Evolutionary conservation across 2,797 vertebrate species (phyloP), one percentile per base, ranked within the genome.

Genomic region (Clarias pachynema): DNA sequence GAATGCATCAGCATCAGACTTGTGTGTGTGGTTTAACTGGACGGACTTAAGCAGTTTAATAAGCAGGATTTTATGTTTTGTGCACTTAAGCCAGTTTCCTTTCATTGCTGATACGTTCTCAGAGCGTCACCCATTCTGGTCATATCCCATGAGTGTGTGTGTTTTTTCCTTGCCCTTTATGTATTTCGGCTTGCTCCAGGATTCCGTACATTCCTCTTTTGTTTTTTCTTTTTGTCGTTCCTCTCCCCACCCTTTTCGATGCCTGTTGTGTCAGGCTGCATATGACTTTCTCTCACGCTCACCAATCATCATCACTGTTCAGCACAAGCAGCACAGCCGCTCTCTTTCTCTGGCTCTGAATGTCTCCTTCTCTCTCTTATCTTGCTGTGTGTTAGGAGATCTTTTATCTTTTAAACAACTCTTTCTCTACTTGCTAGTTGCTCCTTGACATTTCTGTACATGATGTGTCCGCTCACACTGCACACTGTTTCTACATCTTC

Each of bases 161-260:
- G 15, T 81, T 60, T 65, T 78, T 37, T 26, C 29, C 10, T 53
- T 75, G 72, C 26, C 60, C 62, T 84, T 68, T 84, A 74, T 84
- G 73, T 56, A 66, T 84, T 77, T 69, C 49, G 3, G 5, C 26
- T 44, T 60, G 44, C 2, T 62, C 29, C 29, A 74, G 44, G 63
- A 82, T 88, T 86, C 82, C 82, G 77, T 26, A 12, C 77, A 84
- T 81, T 69, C 57, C 69, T 40, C 79, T 22, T 62, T 82, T 8
- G 18, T 72, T 59, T 68, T 44, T 83, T 70, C 14, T 56, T 66
- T 26, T 20, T 66, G 49, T 68, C 40, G 44, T 80, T 84, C n/a
- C 60, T 40, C n/a, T 26, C 10, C 34, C 22, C 79, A 8, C 62
- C 74, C 29, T 81, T 16, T 29, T 3, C 7, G 18, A 44, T 56